These are phyloP conservation scores for Epinephelus awoara DNA, from an alignment of 2,797 vertebrate genomes.

Conservation along the genomic window DNA sequence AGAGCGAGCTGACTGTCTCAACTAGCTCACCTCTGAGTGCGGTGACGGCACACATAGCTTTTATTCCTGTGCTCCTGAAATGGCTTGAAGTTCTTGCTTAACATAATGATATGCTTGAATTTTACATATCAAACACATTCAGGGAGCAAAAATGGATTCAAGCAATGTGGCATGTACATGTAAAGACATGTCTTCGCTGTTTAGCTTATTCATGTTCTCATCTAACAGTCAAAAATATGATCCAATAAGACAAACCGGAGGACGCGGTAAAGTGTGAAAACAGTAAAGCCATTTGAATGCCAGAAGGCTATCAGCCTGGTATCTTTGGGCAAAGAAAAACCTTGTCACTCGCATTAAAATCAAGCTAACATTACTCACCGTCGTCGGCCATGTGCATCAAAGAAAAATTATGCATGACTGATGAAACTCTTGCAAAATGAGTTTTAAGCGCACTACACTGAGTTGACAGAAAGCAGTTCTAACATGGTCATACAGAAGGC, in stretches of 20 bases:
- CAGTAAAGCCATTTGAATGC: background rate
- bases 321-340: conserved; percentile 44
- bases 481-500: conserved; percentile 34
- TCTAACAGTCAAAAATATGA: conserved; percentile 35
- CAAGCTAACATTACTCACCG: conserved; percentile 34
- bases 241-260: conserved; percentile 30
- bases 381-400: conserved; percentile 57
- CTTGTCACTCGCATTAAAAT: conserved; percentile 48
- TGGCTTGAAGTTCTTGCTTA: conserved; percentile 34
- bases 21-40: conserved; percentile 39
- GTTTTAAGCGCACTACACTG: conserved; percentile 53
- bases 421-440: conserved; percentile 72
- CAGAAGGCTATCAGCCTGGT: conserved; percentile 15
- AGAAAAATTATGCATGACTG: conserved; percentile 62
- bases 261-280: background rate
- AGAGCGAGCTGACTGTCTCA: conserved; percentile 44
- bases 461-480: conserved; percentile 51
- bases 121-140: conserved; percentile 60
- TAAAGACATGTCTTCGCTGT: conserved; percentile 26
- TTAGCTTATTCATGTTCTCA: conserved; percentile 38
- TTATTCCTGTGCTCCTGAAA: conserved; percentile 2
- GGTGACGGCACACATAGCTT: conserved; percentile 30
- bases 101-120: conserved; percentile 41
- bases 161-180: conserved; percentile 22
- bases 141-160: conserved; percentile 9